These are phyloP conservation scores for Polyergus mexicanus DNA, from an alignment of 1,140 invertebrate genomes.

Conservation along the genomic window DNA sequence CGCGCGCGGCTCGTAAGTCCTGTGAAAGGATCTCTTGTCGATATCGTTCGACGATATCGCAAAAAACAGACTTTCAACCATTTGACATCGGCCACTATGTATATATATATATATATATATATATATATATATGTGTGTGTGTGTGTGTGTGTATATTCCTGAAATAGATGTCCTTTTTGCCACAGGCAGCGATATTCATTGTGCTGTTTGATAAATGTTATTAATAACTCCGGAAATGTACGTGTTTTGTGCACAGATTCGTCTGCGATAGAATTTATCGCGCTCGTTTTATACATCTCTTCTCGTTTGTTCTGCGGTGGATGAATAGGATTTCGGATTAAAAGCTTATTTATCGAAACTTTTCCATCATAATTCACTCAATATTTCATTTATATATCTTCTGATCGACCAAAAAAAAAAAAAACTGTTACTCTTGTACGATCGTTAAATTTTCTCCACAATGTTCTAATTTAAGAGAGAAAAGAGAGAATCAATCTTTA, in stretches of 20 bases:
- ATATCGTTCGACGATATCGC: slow-evolving; percentile 35
- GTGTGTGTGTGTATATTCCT: background rate
- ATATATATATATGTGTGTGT: too few relatives aligned
- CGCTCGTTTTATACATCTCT: background rate
- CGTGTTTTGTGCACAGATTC: background rate
- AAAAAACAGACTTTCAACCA: slow-evolving; percentile 10
- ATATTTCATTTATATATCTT: background rate
- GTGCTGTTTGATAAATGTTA: slow-evolving; percentile 21
- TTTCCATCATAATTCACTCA: background rate
- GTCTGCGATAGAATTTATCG: background rate
- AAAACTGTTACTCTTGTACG: background rate
- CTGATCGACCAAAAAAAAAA: background rate
- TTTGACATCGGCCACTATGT: slow-evolving; percentile 3
- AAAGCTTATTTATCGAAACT: background rate
- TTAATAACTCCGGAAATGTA: slow-evolving; percentile 22
- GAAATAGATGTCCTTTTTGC: background rate
- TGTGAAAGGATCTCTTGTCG: slow-evolving; percentile 26
- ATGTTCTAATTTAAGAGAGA: background rate
- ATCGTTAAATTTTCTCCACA: slow-evolving; percentile 2
- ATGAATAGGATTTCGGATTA: slow-evolving; percentile 15
- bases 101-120: too few relatives aligned
- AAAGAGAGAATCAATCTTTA: slow-evolving; percentile 17
- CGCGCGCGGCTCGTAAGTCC: slow-evolving; percentile 27
- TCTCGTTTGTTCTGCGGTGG: background rate
- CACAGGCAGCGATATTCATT: slow-evolving; percentile 11